A percentile compares a stretch with the other conserved stretches of the same genome.
phyloP scores from a whole-genome alignment of 2,113 vertebrate species.

The Pholis gunnellus region DNA sequence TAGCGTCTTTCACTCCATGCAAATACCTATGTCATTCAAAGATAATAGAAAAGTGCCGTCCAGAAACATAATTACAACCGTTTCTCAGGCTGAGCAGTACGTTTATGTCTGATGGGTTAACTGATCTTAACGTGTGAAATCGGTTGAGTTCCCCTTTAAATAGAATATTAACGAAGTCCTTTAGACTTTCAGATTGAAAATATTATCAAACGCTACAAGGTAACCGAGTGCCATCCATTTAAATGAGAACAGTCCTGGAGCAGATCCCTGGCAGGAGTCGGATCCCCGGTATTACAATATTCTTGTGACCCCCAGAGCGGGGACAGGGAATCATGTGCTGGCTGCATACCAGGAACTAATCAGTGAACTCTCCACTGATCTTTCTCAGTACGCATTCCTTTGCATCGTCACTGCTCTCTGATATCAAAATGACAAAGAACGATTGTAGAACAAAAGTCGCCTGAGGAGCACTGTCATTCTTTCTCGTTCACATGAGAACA shows the following conservation, averaged over 20 bases:
- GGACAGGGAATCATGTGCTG: conserved; percentile 15
- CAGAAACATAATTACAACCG: background rate
- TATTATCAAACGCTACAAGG: background rate
- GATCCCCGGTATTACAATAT: conserved; percentile 11
- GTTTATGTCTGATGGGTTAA: background rate
- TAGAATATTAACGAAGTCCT: no score
- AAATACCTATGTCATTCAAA: background rate
- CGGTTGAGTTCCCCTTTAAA: background rate
- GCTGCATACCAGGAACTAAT: conserved; percentile 32
- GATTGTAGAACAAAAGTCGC: background rate
- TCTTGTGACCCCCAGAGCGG: background rate
- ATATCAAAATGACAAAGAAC: background rate
- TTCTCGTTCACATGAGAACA: background rate
- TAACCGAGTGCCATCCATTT: background rate
- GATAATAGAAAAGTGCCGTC: background rate
- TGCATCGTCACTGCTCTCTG: background rate
- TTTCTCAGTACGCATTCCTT: conserved; percentile 13
- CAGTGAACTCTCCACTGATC: background rate
- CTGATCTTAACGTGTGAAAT: background rate
- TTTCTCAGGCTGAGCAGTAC: background rate
- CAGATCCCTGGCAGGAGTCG: background rate
- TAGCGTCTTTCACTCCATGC: background rate
- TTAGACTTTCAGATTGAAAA: background rate
- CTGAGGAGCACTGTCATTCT: no score
- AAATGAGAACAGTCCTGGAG: background rate